These are phyloP conservation scores for Tor tambroides DNA, from an alignment of 2,113 vertebrate genomes.

Conservation along the genomic window DNA sequence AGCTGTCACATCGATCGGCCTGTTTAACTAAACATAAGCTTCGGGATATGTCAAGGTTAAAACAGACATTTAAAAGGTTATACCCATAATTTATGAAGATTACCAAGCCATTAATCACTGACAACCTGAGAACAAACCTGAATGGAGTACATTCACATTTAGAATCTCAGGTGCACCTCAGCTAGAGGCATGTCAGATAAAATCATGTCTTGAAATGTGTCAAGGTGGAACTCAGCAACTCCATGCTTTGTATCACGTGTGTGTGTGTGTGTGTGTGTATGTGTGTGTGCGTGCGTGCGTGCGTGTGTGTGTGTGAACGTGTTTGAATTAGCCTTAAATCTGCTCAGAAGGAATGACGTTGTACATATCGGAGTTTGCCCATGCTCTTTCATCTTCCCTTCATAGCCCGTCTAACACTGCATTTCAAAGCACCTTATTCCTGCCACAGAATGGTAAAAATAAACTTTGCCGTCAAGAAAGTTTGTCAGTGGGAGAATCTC, in stretches of 20 bases:
- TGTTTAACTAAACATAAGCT: neutral
- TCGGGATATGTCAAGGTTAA: neutral
- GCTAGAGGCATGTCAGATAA: neutral
- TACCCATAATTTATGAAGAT: neutral
- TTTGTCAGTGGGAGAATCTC: constrained; percentile 30
- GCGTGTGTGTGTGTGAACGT: constrained; percentile 18
- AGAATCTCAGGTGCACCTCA: too few species aligned
- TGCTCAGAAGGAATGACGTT: constrained; percentile 37
- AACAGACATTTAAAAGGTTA: neutral
- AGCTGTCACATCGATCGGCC: neutral
- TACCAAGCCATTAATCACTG: too few species aligned
- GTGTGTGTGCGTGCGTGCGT: constrained; percentile 8
- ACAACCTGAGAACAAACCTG: too few species aligned
- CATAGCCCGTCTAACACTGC: constrained; percentile 23
- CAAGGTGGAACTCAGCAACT: neutral
- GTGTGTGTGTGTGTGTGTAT: constrained; percentile 1
- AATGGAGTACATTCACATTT: too few species aligned
- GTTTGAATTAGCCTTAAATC: constrained; percentile 45
- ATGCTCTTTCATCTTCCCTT: constrained; percentile 50
- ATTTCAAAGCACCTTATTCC: constrained; percentile 56
- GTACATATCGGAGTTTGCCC: neutral
- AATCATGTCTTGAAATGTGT: neutral
- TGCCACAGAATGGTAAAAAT: constrained; percentile 49
- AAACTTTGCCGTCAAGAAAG: constrained; percentile 24
- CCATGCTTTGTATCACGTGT: neutral